These are phyloP conservation scores for Camelus bactrianus DNA, from an alignment of 2,113 vertebrate species.

Conservation along the genomic window DNA sequence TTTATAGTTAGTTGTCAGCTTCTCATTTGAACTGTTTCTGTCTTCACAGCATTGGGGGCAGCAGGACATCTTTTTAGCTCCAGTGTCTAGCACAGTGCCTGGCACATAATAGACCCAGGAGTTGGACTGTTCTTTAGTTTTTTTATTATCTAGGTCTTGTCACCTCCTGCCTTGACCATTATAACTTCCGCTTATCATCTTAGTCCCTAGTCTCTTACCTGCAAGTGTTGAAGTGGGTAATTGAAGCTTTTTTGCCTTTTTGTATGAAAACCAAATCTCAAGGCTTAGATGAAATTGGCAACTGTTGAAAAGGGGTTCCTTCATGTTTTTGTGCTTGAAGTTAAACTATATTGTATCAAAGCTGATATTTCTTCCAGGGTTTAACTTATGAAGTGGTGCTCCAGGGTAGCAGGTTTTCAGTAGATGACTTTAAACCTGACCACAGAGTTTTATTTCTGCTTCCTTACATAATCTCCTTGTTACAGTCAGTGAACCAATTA, in stretches of 20 bases:
- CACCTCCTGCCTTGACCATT: slow-evolving; percentile 32
- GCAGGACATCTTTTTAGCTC: neutral
- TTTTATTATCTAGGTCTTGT: slow-evolving; percentile 40
- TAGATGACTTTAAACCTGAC: slow-evolving; percentile 33
- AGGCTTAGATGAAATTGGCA: slow-evolving; percentile 49
- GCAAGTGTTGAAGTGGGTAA: slow-evolving; percentile 32
- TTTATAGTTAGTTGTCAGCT: neutral
- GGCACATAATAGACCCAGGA: neutral
- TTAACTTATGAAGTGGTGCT: slow-evolving; percentile 49
- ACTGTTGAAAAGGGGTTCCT: slow-evolving; percentile 54
- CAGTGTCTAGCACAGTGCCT: neutral
- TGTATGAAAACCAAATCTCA: slow-evolving; percentile 54
- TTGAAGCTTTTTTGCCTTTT: slow-evolving; percentile 57
- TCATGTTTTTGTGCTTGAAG: slow-evolving; percentile 69
- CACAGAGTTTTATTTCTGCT: slow-evolving; percentile 33
- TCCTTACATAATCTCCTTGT: slow-evolving; percentile 57
- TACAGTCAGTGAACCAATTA: slow-evolving; percentile 1
- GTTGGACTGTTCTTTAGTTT: neutral
- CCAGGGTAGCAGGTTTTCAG: neutral
- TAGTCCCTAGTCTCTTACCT: neutral
- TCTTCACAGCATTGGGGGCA: neutral
- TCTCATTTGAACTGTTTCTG: neutral
- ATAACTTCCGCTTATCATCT: slow-evolving; percentile 15
- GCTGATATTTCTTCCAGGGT: slow-evolving; percentile 21
- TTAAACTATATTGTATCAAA: slow-evolving; percentile 65